A percentile compares a stretch with the other conserved stretches of the same genome.
These are phyloP conservation scores for Urocyon cinereoargenteus DNA, from an alignment of 2,797 vertebrate genomes.

Conservation along the genomic window DNA sequence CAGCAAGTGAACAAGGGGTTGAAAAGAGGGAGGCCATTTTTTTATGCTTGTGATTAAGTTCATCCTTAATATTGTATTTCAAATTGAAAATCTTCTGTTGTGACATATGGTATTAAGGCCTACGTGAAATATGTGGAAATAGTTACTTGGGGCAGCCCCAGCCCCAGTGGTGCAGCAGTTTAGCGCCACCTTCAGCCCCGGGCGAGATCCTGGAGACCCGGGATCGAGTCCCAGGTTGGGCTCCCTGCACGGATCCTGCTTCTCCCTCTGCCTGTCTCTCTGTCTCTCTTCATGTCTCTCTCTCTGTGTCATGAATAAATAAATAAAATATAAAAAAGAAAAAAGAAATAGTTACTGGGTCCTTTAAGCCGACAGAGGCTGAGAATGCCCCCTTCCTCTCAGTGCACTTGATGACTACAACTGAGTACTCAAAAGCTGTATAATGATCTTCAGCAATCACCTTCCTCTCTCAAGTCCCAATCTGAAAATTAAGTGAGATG, in stretches of 20 bases:
- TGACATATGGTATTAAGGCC: neutral
- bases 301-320: too few species aligned
- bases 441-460: conserved; percentile 8
- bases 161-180: too few species aligned
- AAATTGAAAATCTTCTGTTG: conserved; percentile 43
- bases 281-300: too few species aligned
- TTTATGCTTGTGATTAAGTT: neutral
- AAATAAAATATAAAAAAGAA: too few species aligned
- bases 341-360: neutral
- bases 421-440: neutral
- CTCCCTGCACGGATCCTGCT: too few species aligned
- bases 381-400: neutral
- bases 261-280: too few species aligned
- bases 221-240: too few species aligned
- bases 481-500: neutral
- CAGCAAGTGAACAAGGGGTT: neutral
- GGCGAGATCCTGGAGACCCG: too few species aligned
- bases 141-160: neutral
- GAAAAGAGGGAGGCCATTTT: neutral
- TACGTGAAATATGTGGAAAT: neutral
- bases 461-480: neutral
- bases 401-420: neutral
- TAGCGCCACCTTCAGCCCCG: too few species aligned
- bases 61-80: neutral
- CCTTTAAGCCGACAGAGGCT: neutral